Conservation (phyloP, 2,113 vertebrate species). For the Loxodonta africana region DNA sequence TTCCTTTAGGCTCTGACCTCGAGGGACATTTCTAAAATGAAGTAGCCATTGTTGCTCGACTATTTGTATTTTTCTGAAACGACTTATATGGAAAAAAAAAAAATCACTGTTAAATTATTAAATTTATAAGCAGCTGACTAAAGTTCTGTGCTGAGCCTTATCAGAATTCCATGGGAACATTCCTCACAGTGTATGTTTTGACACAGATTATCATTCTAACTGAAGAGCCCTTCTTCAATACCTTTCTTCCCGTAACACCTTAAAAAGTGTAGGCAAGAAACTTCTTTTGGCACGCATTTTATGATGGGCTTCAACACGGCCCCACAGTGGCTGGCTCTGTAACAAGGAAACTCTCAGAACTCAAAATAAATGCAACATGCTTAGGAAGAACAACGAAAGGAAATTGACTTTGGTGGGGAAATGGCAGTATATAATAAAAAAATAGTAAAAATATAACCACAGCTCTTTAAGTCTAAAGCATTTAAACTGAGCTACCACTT, state of each 20-base stretch:
- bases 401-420: background rate
- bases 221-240: background rate
- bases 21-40: constrained; percentile 45
- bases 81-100: background rate
- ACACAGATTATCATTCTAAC: constrained; percentile 59
- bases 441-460: background rate
- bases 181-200: constrained; percentile 40
- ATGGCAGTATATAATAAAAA: background rate
- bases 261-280: background rate
- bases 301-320: background rate
- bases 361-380: background rate
- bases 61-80: constrained; percentile 43
- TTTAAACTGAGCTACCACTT: background rate
- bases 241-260: background rate
- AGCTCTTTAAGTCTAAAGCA: background rate
- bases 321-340: background rate
- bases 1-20: constrained; percentile 57
- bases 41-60: constrained; percentile 17
- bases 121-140: constrained; percentile 45
- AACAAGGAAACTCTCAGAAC: background rate
- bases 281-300: constrained; percentile 8
- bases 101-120: constrained; percentile 67
- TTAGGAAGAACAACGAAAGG: background rate
- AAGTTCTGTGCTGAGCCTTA: constrained; percentile 45
- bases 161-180: constrained; percentile 56